Conservation (phyloP, 2,113 vertebrate genomes). For the Sula dactylatra region DNA sequence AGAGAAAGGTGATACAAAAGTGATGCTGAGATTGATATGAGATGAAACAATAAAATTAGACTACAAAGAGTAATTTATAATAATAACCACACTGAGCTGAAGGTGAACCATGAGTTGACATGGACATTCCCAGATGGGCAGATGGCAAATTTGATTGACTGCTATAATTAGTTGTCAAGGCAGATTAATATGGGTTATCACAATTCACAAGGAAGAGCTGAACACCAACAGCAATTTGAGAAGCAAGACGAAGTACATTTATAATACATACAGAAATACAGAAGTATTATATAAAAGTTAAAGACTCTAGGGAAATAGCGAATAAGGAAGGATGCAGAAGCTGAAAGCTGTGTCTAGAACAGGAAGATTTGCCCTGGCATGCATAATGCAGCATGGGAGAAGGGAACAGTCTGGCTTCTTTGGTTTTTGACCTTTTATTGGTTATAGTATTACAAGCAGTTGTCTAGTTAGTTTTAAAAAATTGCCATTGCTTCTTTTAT, state of each 20-base stretch:
- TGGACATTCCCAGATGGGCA: not conserved
- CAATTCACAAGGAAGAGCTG: not conserved
- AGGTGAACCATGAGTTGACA: not conserved
- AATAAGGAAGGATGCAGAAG: not conserved
- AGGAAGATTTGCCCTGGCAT: not conserved
- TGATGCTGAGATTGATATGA: not conserved
- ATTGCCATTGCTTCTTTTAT: not conserved
- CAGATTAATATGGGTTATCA: not conserved
- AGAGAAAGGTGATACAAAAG: not conserved
- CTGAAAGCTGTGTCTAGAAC: not conserved
- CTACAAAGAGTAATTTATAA: not conserved
- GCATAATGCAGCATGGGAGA: not conserved
- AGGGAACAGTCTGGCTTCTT: not conserved
- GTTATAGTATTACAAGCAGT: not conserved
- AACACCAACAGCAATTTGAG: not conserved
- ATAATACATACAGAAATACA: not conserved
- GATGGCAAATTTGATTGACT: conserved; percentile 17
- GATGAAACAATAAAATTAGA: conserved; percentile 11
- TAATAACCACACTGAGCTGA: not conserved
- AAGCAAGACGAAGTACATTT: not conserved
- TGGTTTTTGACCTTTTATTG: not conserved
- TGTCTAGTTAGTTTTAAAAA: not conserved
- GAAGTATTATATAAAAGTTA: not conserved
- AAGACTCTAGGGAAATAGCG: not conserved
- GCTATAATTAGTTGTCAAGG: not conserved